Evolutionary conservation across 2,113 vertebrate genomes (phyloP).

Genomic region (Malurus alboscapulatus): DNA sequence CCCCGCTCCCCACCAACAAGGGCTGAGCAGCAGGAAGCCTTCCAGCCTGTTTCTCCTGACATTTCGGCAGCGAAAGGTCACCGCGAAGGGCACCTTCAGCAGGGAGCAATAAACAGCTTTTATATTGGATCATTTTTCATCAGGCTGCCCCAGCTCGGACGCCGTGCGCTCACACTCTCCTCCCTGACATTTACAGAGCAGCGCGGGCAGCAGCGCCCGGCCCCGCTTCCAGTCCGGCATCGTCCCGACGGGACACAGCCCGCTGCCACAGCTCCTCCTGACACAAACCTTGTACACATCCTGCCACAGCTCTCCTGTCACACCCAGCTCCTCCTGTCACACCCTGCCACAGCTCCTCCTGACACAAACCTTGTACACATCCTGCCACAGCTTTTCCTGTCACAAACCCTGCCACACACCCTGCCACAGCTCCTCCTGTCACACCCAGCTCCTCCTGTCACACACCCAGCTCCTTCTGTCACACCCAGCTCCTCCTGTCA

Average conservation of each 20-base stretch:
- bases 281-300: too few relatives aligned
- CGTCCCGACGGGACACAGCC: background rate
- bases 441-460: too few relatives aligned
- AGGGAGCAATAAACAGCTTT: constrained; percentile 60
- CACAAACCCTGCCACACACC: too few relatives aligned
- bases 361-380: too few relatives aligned
- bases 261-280: background rate
- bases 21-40: background rate
- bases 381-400: too few relatives aligned
- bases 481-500: too few relatives aligned
- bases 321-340: too few relatives aligned
- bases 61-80: constrained; percentile 66
- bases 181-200: constrained; percentile 58
- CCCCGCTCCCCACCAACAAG: background rate
- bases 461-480: too few relatives aligned
- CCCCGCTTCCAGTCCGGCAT: background rate
- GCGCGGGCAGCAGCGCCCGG: background rate
- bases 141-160: background rate
- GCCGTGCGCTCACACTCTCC: background rate
- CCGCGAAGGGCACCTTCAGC: constrained; percentile 36
- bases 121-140: constrained; percentile 54
- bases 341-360: too few relatives aligned
- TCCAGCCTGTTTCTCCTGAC: constrained; percentile 53
- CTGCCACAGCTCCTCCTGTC: too few relatives aligned
- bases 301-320: background rate